Percentiles rank a stretch among this genome's conserved stretches.
Evolutionary conservation across 2,797 vertebrate species (phyloP).

Genomic region (Semaprochilodus insignis): DNA sequence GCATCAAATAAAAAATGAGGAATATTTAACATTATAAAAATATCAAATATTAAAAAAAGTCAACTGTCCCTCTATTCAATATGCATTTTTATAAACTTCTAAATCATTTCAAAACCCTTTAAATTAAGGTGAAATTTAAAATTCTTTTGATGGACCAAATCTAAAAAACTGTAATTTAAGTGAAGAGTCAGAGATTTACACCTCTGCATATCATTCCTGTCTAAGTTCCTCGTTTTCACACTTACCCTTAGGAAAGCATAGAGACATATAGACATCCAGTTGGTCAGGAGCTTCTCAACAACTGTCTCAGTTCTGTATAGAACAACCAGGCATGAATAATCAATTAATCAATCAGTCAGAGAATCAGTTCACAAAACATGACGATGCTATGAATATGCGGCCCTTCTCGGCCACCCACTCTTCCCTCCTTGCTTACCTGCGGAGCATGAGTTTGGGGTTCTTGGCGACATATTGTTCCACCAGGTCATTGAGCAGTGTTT

Average conservation of each 20-base stretch:
- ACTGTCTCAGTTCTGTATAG: slow-evolving; percentile 92
- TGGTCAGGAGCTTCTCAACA: slow-evolving; percentile 97
- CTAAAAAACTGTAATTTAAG: background rate
- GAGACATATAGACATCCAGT: slow-evolving; percentile 99
- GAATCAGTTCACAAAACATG: background rate
- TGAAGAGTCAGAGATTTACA: background rate
- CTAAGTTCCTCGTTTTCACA: background rate
- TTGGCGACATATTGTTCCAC: slow-evolving; percentile 98
- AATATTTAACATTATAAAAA: too few relatives aligned
- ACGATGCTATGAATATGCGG: background rate
- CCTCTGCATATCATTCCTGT: background rate
- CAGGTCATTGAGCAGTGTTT: slow-evolving; percentile 93
- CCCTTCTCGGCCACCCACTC: background rate
- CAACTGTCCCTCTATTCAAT: background rate
- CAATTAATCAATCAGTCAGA: background rate
- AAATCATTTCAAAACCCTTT: background rate
- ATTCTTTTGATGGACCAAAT: background rate
- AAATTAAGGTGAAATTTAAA: background rate
- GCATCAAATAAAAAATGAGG: too few relatives aligned
- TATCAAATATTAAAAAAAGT: background rate
- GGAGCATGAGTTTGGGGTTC: slow-evolving; percentile 98
- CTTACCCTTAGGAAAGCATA: slow-evolving; percentile 93
- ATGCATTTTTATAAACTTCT: background rate
- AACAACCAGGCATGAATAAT: background rate
- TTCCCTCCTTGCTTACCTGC: slow-evolving; percentile 78